Conservation (phyloP, 2,113 vertebrate genomes). For the Empidonax alnorum region DNA sequence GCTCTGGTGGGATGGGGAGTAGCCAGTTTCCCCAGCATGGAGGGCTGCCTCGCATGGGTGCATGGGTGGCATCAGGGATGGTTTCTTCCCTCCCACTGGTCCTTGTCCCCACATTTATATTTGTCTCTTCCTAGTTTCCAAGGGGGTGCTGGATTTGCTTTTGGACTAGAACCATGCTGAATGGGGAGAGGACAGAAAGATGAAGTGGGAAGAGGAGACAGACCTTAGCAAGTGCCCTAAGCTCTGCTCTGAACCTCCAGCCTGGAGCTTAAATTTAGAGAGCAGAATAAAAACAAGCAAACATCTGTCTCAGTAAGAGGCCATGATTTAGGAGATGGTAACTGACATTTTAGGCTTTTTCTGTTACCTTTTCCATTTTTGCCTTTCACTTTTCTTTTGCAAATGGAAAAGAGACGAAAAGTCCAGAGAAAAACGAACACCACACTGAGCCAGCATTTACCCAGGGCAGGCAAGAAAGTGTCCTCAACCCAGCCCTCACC, state of each 20-base stretch:
- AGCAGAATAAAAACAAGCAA: not conserved
- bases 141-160: not conserved
- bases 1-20: fast-evolving
- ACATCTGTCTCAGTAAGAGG: not conserved
- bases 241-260: not conserved
- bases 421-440: not conserved
- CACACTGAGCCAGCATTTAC: not conserved
- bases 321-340: not conserved
- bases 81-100: not conserved
- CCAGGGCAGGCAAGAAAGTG: not conserved
- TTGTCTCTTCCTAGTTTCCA: not conserved
- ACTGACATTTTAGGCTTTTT: not conserved
- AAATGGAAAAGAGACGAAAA: not conserved
- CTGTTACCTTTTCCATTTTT: not conserved
- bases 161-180: not conserved
- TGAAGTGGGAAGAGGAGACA: not conserved
- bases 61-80: not conserved
- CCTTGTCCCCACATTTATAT: not conserved
- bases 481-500: not conserved
- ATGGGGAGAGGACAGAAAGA: not conserved
- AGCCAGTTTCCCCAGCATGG: not conserved
- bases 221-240: not conserved
- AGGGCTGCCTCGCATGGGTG: not conserved
- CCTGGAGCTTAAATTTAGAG: not conserved
- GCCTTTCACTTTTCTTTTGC: not conserved